Base-by-base conservation (phyloP, 2,888 invertebrate genomes). In the Dryobota labecula region DNA sequence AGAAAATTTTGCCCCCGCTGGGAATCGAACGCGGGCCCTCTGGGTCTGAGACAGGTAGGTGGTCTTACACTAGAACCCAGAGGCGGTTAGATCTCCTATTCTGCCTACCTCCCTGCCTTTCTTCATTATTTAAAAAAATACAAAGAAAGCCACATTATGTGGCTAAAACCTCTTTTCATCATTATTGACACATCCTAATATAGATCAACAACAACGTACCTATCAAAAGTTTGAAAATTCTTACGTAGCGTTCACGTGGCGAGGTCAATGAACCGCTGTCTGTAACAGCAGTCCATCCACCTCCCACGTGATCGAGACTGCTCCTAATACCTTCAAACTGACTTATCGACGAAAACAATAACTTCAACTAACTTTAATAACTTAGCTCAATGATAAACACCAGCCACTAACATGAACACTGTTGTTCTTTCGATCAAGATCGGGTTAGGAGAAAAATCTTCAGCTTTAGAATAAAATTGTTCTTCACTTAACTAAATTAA, bases 381-480 rank as follows among this genome's bases (percentile, higher is more conserved):
- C 47, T 61, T 33, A 41, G 33, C 30, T 38, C 7, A 47, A 49
- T 49, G 49, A 69, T 62, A 61, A 70, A 80, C 75, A 76, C 43
- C 30, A 73, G 30, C 5, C 30, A 43, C 30, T 3, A 54, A 63
- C 49, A 24, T 27, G n/a, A 33, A 24, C 13, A 73, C 36, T 62
- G 68, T 57, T 74, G 61, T 74, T 65, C 68, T 68, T 69, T 69
- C 8, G 0, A 24, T n/a, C 30, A 57, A 36, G 53, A 67, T 56
- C 47, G 49, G 36, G 76, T 62, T 64, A 43, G n/a, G 61, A 69
- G 45, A 41, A 64, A 73, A 36, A 74, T 74, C 64, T 72, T 45
- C 13, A 67, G 66, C 62, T 70, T 82, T 33, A 47, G n/a, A 72
- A 63, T 66, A 67, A 76, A 81, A 79, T 77, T 81, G 65, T 79